Percentiles rank a stretch among this genome's conserved stretches.
Evolutionary conservation across 30 jellyfish, hydroid and myxozoan genomes (phyloP).

Genomic region (Chironex yamaguchii): DNA sequence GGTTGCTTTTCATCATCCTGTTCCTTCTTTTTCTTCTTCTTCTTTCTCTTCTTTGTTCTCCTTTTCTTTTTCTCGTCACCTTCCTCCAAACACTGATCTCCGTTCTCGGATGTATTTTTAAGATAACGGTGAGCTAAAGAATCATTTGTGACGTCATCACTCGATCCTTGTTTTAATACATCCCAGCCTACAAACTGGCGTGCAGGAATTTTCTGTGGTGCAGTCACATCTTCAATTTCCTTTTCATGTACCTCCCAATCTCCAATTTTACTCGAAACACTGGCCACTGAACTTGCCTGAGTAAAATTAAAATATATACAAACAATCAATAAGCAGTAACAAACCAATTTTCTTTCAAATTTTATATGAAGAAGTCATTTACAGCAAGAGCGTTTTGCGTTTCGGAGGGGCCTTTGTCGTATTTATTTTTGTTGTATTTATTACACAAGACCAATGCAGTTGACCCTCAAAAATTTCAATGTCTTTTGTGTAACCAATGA

Average conservation of each 20-base stretch:
- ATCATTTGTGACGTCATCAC: neutral
- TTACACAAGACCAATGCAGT: no score
- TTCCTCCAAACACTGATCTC: neutral
- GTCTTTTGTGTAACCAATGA: no score
- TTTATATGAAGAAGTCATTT: no score
- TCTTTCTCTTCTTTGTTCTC: constrained; percentile 1
- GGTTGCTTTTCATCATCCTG: neutral
- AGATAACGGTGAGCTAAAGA: neutral
- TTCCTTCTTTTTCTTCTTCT: neutral
- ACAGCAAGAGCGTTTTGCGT: no score
- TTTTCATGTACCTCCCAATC: constrained; percentile 85
- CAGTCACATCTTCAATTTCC: constrained; percentile 28
- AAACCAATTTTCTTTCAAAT: no score
- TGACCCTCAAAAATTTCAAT: no score
- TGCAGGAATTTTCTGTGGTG: constrained; percentile 57
- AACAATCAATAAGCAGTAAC: no score
- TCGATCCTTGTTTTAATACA: constrained; percentile 23
- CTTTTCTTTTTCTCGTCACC: neutral
- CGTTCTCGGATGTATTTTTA: neutral
- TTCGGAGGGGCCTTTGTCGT: no score
- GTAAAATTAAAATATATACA: neutral
- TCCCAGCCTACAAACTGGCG: constrained; percentile 92
- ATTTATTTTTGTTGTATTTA: no score
- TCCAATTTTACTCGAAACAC: constrained; percentile 66
- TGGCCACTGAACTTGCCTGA: constrained; percentile 63